Evolutionary conservation across 2,113 vertebrate genomes (phyloP).

Genomic region (Peucedramus taeniatus): DNA sequence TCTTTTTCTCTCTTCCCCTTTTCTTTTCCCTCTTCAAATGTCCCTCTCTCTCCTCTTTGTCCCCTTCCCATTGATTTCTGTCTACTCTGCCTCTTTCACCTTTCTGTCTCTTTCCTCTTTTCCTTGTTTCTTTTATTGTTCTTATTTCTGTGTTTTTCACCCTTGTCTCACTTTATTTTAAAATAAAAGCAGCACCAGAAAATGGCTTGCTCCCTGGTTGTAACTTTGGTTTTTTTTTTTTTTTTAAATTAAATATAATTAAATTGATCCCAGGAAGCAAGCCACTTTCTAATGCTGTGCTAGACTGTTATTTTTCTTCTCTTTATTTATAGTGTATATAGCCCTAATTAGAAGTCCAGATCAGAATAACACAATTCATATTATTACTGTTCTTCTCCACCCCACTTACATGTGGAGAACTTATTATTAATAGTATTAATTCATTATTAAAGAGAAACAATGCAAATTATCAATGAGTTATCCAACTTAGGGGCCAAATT

Average conservation of each 20-base stretch:
- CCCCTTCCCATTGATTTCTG: not conserved
- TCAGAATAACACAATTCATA: not conserved
- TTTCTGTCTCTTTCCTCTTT: not conserved
- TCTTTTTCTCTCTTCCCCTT: not conserved
- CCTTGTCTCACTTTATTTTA: not conserved
- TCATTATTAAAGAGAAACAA: not conserved
- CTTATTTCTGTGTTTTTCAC: not conserved
- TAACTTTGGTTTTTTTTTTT: no score
- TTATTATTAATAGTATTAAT: not conserved
- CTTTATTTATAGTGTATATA: not conserved
- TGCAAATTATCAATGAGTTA: not conserved
- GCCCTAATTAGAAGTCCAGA: not conserved
- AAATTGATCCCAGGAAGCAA: not conserved
- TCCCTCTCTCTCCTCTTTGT: not conserved
- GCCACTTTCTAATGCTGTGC: not conserved
- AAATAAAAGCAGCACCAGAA: not conserved
- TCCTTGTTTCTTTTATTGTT: not conserved
- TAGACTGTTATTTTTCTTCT: not conserved
- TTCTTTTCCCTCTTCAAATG: no score
- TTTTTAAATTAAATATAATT: not conserved
- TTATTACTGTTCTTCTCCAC: not conserved
- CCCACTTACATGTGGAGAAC: not conserved
- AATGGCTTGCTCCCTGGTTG: not conserved
- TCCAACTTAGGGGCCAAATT: not conserved
- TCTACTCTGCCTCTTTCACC: not conserved